A percentile compares a stretch with the other conserved stretches of the same genome.
phyloP scores from a whole-genome alignment of 37 sponge, comb jelly and placozoan genomes.

The Lycopodina hypogea region DNA sequence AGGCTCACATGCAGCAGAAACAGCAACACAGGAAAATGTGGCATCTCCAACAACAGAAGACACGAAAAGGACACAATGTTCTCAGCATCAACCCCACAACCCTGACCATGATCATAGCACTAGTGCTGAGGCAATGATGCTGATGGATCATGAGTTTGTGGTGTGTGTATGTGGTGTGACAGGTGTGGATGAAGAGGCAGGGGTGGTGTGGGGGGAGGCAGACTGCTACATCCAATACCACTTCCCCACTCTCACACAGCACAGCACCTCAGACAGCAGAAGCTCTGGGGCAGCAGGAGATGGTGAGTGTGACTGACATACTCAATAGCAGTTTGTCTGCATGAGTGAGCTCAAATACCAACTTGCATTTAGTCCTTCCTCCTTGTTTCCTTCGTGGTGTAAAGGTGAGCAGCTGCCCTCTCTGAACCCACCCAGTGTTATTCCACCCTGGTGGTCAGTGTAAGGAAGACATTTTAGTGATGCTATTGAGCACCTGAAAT shows the following conservation, averaged over 20 bases:
- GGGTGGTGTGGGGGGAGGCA: slow-evolving; percentile 80
- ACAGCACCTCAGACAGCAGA: too few species aligned
- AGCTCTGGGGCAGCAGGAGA: not conserved
- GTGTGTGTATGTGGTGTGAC: slow-evolving; percentile 48
- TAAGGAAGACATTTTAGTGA: too few species aligned
- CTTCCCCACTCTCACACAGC: slow-evolving; percentile 48
- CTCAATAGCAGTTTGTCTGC: not conserved
- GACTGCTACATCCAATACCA: slow-evolving; percentile 89
- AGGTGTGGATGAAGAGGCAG: slow-evolving; percentile 19
- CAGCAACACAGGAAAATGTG: not conserved
- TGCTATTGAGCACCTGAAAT: too few species aligned
- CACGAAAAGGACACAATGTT: not conserved
- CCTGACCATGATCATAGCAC: not conserved
- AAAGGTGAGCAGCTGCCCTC: too few species aligned
- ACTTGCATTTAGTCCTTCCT: too few species aligned
- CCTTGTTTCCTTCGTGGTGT: too few species aligned
- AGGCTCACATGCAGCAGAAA: not conserved
- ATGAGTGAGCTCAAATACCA: not conserved
- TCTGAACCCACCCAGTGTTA: too few species aligned
- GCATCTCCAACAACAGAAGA: not conserved
- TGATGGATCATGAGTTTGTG: slow-evolving; percentile 44
- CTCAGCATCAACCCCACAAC: not conserved
- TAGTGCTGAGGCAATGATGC: not conserved
- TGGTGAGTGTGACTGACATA: slow-evolving; percentile 2
- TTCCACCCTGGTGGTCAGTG: too few species aligned